phyloP scores from a whole-genome alignment of 2,888 invertebrate genomes.

The Eilema griseolum region DNA sequence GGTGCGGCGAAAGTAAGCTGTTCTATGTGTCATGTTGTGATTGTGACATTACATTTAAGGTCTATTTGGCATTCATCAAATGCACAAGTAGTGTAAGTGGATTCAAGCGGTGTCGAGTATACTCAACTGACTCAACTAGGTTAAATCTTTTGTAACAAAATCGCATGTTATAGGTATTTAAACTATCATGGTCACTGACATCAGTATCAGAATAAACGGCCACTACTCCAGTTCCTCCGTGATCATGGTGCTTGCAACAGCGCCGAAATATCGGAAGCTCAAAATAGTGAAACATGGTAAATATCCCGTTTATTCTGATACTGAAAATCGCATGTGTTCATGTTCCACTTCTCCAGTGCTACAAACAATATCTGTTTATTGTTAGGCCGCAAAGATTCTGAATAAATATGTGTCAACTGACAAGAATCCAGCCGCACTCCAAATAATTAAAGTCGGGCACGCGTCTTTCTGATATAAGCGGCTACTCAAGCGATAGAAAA shows the following conservation, averaged over 20 bases:
- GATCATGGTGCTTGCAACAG: too few relatives aligned
- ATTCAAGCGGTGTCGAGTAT: slow-evolving; percentile 30
- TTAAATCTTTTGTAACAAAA: slow-evolving; percentile 38
- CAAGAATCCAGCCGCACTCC: slow-evolving; percentile 50
- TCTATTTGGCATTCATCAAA: slow-evolving; percentile 58
- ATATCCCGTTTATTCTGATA: too few relatives aligned
- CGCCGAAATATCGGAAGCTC: too few relatives aligned
- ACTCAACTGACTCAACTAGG: slow-evolving; percentile 27
- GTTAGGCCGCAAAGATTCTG: slow-evolving; percentile 31
- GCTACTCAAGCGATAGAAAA: slow-evolving; percentile 55
- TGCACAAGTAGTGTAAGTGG: slow-evolving; percentile 33
- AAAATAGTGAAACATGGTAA: too few relatives aligned
- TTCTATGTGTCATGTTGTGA: slow-evolving; percentile 64
- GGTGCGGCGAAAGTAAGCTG: slow-evolving; percentile 81
- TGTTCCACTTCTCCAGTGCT: slow-evolving; percentile 12
- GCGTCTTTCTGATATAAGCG: slow-evolving; percentile 50
- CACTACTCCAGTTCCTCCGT: too few relatives aligned
- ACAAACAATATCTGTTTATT: slow-evolving; percentile 21
- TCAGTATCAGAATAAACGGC: too few relatives aligned
- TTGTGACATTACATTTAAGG: slow-evolving; percentile 60
- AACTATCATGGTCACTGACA: too few relatives aligned
- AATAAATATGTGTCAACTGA: slow-evolving; percentile 38
- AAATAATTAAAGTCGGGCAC: slow-evolving; percentile 45
- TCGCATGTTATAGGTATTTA: too few relatives aligned
- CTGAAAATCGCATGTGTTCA: slow-evolving; percentile 35